These are phyloP conservation scores for Micronycteris hirsuta DNA, from an alignment of 2,113 vertebrate genomes.

Conservation along the genomic window DNA sequence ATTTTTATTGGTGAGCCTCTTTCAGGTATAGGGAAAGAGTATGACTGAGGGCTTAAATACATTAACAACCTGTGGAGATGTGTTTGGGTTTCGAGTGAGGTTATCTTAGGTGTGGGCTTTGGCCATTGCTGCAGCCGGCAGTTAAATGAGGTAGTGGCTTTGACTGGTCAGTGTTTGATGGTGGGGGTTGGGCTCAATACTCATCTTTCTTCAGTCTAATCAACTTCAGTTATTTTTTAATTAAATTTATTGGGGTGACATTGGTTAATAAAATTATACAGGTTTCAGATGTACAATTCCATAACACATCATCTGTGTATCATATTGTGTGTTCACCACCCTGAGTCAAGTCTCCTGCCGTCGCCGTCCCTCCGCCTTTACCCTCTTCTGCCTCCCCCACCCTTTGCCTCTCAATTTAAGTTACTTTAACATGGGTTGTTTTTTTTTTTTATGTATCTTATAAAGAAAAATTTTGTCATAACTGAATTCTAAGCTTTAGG, in stretches of 20 bases:
- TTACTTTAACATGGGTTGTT: neutral
- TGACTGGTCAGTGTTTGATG: neutral
- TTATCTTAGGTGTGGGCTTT: neutral
- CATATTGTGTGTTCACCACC: neutral
- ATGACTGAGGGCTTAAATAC: neutral
- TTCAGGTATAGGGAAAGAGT: neutral
- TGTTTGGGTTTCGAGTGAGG: neutral
- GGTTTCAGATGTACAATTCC: neutral
- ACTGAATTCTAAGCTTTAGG: neutral
- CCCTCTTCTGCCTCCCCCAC: neutral
- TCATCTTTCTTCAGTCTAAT: neutral
- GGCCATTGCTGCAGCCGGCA: neutral
- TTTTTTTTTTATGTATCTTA: neutral
- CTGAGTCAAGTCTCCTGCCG: neutral
- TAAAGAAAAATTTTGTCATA: neutral
- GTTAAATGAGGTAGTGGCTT: neutral
- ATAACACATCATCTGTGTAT: neutral
- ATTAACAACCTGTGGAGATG: neutral
- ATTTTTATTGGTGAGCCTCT: neutral
- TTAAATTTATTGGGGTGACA: neutral
- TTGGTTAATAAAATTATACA: neutral
- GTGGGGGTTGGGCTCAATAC: neutral
- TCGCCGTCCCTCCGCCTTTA: neutral
- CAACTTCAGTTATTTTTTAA: neutral
- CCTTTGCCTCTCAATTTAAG: neutral